Conservation (phyloP, 2,888 invertebrate species). For the Malacosoma neustria region DNA sequence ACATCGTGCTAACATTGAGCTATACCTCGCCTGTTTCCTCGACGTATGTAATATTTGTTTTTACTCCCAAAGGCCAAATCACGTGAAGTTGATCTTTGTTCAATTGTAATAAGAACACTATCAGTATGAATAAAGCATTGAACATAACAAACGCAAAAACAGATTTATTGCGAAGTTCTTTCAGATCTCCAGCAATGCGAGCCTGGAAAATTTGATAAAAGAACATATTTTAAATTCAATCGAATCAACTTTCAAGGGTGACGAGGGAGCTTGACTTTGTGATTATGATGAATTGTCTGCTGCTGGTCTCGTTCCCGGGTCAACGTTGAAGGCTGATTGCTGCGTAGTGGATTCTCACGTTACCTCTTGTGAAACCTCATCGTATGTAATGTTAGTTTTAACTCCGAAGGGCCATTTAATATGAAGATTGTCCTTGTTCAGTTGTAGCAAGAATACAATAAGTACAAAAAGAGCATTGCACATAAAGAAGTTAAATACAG, state of each 20-base stretch:
- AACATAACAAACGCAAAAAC: slow-evolving; percentile 99
- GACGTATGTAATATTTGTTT: slow-evolving; percentile 94
- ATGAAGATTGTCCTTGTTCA: slow-evolving; percentile 97
- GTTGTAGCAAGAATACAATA: slow-evolving; percentile 97
- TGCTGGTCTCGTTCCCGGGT: slow-evolving; percentile 33
- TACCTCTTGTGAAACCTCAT: slow-evolving; percentile 94
- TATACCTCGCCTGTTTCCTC: slow-evolving; percentile 94
- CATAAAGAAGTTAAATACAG: slow-evolving; percentile 98
- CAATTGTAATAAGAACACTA: slow-evolving; percentile 98
- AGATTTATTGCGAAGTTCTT: slow-evolving; percentile 96
- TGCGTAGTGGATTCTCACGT: slow-evolving; percentile 69
- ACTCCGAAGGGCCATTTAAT: slow-evolving; percentile 97
- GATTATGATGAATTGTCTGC: slow-evolving; percentile 15
- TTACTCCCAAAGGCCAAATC: slow-evolving; percentile 96
- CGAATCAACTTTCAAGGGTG: slow-evolving; percentile 73
- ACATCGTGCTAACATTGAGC: slow-evolving; percentile 62
- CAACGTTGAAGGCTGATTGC: slow-evolving; percentile 68
- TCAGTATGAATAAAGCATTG: slow-evolving; percentile 99
- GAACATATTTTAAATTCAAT: slow-evolving; percentile 41
- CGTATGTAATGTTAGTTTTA: slow-evolving; percentile 94
- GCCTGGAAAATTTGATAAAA: slow-evolving; percentile 81
- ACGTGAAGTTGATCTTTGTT: slow-evolving; percentile 99
- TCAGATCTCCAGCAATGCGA: slow-evolving; percentile 91
- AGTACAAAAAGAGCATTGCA: slow-evolving; percentile 98
- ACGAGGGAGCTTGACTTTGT: slow-evolving; percentile 57